phyloP scores from a whole-genome alignment of 2,888 invertebrate species.

The Graphium colonna region DNA sequence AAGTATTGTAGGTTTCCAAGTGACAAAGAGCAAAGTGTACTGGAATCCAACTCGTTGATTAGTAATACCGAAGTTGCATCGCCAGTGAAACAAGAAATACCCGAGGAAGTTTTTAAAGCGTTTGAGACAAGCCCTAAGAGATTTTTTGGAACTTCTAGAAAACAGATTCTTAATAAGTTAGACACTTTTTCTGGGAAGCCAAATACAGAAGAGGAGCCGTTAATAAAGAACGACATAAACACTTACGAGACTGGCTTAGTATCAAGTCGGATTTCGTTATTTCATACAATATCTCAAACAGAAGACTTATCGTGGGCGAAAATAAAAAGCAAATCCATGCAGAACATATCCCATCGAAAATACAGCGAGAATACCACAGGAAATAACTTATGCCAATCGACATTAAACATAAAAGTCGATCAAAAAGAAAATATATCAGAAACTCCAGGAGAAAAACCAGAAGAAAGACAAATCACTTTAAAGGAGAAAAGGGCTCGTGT shows the following conservation, averaged over 20 bases:
- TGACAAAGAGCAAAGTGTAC: not conserved
- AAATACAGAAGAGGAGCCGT: slow-evolving; percentile 40
- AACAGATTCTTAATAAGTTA: slow-evolving; percentile 69
- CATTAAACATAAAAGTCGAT: not conserved
- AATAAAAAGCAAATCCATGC: slow-evolving; percentile 55
- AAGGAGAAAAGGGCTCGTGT: slow-evolving; percentile 51
- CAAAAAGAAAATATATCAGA: not conserved
- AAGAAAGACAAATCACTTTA: slow-evolving; percentile 27
- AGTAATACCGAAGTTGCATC: slow-evolving; percentile 20
- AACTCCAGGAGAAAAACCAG: slow-evolving; percentile 7
- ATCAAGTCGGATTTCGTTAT: slow-evolving; percentile 71
- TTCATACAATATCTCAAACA: slow-evolving; percentile 63
- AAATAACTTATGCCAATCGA: slow-evolving; percentile 18
- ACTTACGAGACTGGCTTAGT: slow-evolving; percentile 66
- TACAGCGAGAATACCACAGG: slow-evolving; percentile 12
- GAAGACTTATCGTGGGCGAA: slow-evolving; percentile 50
- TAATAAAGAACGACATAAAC: slow-evolving; percentile 38
- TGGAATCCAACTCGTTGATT: slow-evolving; percentile 8
- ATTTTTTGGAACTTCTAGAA: slow-evolving; percentile 71
- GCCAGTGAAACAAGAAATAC: slow-evolving; percentile 60
- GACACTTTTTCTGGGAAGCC: slow-evolving; percentile 66
- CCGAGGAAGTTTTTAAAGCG: slow-evolving; percentile 71
- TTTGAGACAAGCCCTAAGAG: slow-evolving; percentile 74
- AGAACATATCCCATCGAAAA: slow-evolving; percentile 48
- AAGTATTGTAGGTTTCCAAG: not conserved